These are phyloP conservation scores for Ceyx cyanopectus DNA, from an alignment of 2,113 vertebrate genomes.

Conservation along the genomic window DNA sequence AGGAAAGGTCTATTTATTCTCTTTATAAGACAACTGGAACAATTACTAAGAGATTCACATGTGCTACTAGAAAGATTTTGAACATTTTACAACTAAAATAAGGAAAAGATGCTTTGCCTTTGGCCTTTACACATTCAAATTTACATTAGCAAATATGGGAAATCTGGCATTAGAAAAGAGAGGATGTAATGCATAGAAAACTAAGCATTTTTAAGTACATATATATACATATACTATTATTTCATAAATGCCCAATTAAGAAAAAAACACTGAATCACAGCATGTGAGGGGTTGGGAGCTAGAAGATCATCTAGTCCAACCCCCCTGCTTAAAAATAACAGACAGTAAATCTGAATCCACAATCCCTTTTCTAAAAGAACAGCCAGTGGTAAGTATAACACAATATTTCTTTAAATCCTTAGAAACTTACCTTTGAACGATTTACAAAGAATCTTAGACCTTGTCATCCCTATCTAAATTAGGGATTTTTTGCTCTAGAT, in stretches of 20 bases:
- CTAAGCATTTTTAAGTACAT: background rate
- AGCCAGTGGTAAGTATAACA: background rate
- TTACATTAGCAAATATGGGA: background rate
- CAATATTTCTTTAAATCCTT: background rate
- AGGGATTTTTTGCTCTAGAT: background rate
- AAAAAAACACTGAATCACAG: background rate
- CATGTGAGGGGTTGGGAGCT: no score
- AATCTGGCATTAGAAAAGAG: background rate
- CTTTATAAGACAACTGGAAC: background rate
- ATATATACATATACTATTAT: background rate
- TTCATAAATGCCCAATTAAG: background rate
- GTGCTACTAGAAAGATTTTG: background rate
- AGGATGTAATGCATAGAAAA: background rate
- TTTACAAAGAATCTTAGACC: background rate
- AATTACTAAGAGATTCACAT: background rate
- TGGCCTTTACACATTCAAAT: background rate
- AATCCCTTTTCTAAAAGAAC: background rate
- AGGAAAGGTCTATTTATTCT: background rate
- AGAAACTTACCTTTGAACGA: slow-evolving; percentile 1
- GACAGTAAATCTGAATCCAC: background rate
- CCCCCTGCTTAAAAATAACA: background rate
- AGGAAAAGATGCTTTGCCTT: background rate
- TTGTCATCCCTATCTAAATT: background rate
- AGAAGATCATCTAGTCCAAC: no score
- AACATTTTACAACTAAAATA: background rate